Base-by-base conservation (phyloP, 2,113 vertebrate species). In the Prietella phreatophila region DNA sequence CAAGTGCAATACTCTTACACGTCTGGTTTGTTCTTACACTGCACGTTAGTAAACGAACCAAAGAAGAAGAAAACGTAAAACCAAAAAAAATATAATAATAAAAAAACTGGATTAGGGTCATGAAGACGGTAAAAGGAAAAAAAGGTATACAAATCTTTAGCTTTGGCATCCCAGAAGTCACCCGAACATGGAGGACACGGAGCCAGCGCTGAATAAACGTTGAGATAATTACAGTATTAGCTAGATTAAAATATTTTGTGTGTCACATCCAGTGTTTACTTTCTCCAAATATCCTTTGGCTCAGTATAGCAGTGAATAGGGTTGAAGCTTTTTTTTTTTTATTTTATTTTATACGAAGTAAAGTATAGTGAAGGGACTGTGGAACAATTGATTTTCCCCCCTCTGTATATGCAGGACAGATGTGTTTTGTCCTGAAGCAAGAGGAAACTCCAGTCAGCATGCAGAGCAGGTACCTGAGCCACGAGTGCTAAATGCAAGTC, bases 401-500 rank as follows among this genome's bases (percentile, higher is more conserved):
- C 20, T 76, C 20, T 13, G 56, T 63, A 13, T 58, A 47, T 20
- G 5, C 56, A 15, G 11, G 25, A 13, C 36, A 75, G 69, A 83
- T 78, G 69, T 33, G 39, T 58, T 47, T 50, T 27, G 5, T 65
- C 30, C 58, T 67, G 69, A 76, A 87, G 63, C 6, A 30, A 61
- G 36, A 17, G n/a, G 81, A 61, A 79, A 76, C 3, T 22, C 42
- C 50, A 9, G 84, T 88, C 67, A 83, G 67, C 81, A 88, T 84
- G 82, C 82, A 78, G 63, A 83, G 71, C 87, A 84, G 58, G 82
- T 88, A 82, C 42, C 30, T 47, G 42, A 84, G 86, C 22, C 17
- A 30, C 61, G 60, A 87, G 86, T 83, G 47, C 69, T 84, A 53
- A 84, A 78, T 65, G 81, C 86, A 84, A 88, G 87, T 88, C 87